Evolutionary conservation across 2,888 invertebrate genomes (phyloP).

Genomic region (Erebia palarica): DNA sequence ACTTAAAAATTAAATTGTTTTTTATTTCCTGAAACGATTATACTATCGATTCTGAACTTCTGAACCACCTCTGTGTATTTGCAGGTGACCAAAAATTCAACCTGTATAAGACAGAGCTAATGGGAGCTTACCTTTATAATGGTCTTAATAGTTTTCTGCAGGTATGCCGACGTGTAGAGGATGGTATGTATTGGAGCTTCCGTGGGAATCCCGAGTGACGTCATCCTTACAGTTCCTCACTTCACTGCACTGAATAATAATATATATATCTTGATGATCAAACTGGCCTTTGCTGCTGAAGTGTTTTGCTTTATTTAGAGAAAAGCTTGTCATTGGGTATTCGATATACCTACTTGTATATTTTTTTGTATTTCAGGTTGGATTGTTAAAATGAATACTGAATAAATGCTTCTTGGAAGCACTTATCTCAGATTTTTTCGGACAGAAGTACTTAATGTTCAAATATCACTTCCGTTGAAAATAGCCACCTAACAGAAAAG

Average conservation of each 20-base stretch:
- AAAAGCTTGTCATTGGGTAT: neutral
- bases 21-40: too few species aligned
- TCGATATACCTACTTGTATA: too few species aligned
- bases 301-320: slow-evolving; percentile 6
- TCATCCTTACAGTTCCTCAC: slow-evolving; percentile 51
- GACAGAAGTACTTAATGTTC: too few species aligned
- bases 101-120: neutral
- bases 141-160: slow-evolving; percentile 57
- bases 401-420: too few species aligned
- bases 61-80: too few species aligned
- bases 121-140: slow-evolving; percentile 57
- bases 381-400: too few species aligned
- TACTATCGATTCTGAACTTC: too few species aligned
- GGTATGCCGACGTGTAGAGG: slow-evolving; percentile 70
- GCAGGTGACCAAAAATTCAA: neutral
- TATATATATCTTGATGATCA: neutral
- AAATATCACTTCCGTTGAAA: too few species aligned
- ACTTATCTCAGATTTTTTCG: too few species aligned
- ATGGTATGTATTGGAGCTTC: slow-evolving; percentile 76
- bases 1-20: too few species aligned
- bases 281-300: slow-evolving; percentile 10
- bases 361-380: too few species aligned
- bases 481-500: too few species aligned
- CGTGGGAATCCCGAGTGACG: slow-evolving; percentile 74
- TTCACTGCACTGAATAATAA: slow-evolving; percentile 8